Percentiles rank a stretch among this genome's conserved stretches.
These are phyloP conservation scores for Drosophila seclusa DNA, from an alignment of 2,888 invertebrate genomes.

Conservation along the genomic window DNA sequence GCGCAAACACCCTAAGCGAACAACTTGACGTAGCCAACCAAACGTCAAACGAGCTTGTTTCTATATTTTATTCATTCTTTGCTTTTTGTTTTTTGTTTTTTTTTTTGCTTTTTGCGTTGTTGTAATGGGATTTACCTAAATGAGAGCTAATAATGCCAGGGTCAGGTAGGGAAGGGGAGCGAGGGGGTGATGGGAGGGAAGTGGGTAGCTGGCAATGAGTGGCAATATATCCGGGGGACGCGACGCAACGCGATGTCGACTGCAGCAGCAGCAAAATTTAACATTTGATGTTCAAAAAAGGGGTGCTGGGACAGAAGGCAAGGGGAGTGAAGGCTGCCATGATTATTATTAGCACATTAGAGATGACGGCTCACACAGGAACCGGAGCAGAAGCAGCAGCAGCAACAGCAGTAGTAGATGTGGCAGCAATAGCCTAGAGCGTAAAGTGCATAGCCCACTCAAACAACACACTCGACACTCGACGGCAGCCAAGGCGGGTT, in stretches of 20 bases:
- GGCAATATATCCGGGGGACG: conserved; percentile 75
- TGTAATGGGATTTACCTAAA: conserved; percentile 78
- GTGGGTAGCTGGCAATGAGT: conserved; percentile 51
- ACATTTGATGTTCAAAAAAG: conserved; percentile 67
- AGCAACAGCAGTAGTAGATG: conserved; percentile 1
- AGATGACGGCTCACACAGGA: conserved; percentile 43
- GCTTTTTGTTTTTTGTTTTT: conserved; percentile 17
- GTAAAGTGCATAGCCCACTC: conserved; percentile 77
- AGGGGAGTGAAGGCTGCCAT: conserved; percentile 57
- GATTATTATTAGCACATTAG: conserved; percentile 80
- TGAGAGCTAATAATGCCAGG: conserved; percentile 76
- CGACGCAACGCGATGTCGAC: conserved; percentile 21
- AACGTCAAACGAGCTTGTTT: conserved; percentile 65
- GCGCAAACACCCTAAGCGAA: conserved; percentile 61
- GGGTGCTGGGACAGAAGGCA: neutral
- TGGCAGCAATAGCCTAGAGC: conserved; percentile 46
- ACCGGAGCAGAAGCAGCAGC: conserved; percentile 14
- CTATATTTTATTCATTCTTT: conserved; percentile 8
- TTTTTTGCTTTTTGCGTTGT: conserved; percentile 17
- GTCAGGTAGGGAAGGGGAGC: conserved; percentile 14
- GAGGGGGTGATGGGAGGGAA: neutral
- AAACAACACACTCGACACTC: conserved; percentile 78
- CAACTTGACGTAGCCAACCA: conserved; percentile 67
- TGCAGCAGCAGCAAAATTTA: conserved; percentile 54
- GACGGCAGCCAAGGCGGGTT: conserved; percentile 5